Percentiles rank a stretch among this genome's conserved stretches.
phyloP scores from a whole-genome alignment of 2,797 vertebrate species.

The Mastacembelus armatus region DNA sequence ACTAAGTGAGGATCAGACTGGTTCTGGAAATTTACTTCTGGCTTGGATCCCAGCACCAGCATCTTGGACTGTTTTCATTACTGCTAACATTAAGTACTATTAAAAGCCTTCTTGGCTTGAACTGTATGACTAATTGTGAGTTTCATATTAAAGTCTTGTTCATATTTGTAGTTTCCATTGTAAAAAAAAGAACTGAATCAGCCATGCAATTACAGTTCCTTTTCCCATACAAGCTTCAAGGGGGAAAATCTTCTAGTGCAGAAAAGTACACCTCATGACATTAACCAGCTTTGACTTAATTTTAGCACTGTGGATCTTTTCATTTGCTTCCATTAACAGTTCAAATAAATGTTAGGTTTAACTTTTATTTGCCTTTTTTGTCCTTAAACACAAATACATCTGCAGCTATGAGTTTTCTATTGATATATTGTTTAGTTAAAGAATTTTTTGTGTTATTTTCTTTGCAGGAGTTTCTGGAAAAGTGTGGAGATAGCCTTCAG shows the following conservation, averaged over 20 bases:
- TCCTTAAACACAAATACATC: slow-evolving; percentile 9
- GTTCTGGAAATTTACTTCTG: slow-evolving; percentile 53
- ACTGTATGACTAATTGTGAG: slow-evolving; percentile 70
- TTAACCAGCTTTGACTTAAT: slow-evolving; percentile 49
- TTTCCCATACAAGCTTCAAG: slow-evolving; percentile 51
- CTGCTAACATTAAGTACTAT: slow-evolving; percentile 71
- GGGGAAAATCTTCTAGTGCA: slow-evolving; percentile 13
- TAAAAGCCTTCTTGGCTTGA: slow-evolving; percentile 72
- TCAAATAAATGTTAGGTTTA: slow-evolving; percentile 34
- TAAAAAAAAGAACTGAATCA: slow-evolving; percentile 66
- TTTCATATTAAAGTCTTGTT: slow-evolving; percentile 75
- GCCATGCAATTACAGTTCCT: slow-evolving; percentile 57
- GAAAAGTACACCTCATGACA: slow-evolving; percentile 37
- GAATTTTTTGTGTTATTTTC: slow-evolving; percentile 38
- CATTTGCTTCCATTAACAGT: slow-evolving; percentile 22
- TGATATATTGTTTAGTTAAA: slow-evolving; percentile 14
- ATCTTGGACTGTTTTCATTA: slow-evolving; percentile 60
- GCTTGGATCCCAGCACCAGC: slow-evolving; percentile 10
- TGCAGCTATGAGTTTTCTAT: slow-evolving; percentile 5
- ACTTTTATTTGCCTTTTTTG: neutral
- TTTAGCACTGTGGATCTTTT: slow-evolving; percentile 30
- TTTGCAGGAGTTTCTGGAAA: slow-evolving; percentile 92
- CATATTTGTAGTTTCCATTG: slow-evolving; percentile 78
- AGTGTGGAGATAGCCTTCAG: slow-evolving; percentile 95
- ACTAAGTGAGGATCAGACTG: slow-evolving; percentile 56